These are phyloP conservation scores for Astatotilapia flaviijosephi DNA, from an alignment of 2,113 vertebrate genomes.

Conservation along the genomic window DNA sequence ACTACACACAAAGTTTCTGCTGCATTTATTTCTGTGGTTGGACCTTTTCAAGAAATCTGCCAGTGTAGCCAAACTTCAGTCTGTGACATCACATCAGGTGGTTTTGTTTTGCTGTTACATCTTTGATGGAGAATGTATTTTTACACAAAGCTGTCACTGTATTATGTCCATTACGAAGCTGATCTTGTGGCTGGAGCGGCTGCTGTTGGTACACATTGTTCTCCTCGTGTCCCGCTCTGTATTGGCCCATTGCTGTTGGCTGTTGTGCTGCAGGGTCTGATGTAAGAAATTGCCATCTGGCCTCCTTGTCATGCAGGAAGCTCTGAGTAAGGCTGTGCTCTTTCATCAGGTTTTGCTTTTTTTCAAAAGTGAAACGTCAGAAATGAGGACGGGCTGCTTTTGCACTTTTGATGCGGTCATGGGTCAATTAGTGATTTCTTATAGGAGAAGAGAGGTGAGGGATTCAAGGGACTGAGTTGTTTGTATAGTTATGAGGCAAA, in stretches of 20 bases:
- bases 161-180: not conserved
- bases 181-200: not conserved
- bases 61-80: not conserved
- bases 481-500: not conserved
- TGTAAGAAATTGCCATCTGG: constrained; percentile 46
- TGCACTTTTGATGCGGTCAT: not conserved
- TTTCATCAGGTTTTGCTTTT: constrained; percentile 6
- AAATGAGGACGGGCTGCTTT: not conserved
- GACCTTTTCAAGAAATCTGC: not conserved
- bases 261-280: constrained; percentile 15
- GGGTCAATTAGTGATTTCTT: not conserved
- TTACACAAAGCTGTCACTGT: not conserved
- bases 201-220: constrained; percentile 15
- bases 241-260: not conserved
- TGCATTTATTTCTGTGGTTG: not conserved
- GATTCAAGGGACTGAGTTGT: not conserved
- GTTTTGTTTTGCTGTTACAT: not conserved
- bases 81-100: not conserved
- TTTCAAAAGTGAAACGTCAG: not conserved
- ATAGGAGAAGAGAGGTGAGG: not conserved
- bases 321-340: constrained; percentile 5
- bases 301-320: constrained; percentile 21
- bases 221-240: not conserved
- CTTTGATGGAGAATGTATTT: not conserved
- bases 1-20: not conserved